These are phyloP conservation scores for Ivindomyrus marchei DNA, from an alignment of 2,113 vertebrate species.

Conservation along the genomic window DNA sequence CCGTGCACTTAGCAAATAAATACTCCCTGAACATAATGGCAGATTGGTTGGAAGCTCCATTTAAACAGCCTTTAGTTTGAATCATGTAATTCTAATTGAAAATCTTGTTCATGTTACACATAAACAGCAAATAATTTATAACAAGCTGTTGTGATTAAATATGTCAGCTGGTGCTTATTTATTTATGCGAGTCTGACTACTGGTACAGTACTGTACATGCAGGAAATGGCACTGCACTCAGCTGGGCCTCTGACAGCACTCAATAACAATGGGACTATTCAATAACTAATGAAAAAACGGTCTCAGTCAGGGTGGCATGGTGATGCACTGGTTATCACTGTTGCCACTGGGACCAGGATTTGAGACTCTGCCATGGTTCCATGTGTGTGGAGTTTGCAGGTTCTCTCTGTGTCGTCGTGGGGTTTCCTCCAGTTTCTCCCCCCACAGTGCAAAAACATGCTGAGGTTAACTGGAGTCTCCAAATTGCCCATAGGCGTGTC, in stretches of 20 bases:
- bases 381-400: too few species aligned
- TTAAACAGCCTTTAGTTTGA: slow-evolving; percentile 13
- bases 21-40: not conserved
- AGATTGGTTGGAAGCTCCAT: not conserved
- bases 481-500: too few species aligned
- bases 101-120: not conserved
- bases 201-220: not conserved
- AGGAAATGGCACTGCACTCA: not conserved
- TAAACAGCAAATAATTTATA: slow-evolving; percentile 9
- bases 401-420: too few species aligned
- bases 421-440: too few species aligned
- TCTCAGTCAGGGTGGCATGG: not conserved
- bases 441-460: too few species aligned
- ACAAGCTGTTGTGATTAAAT: not conserved
- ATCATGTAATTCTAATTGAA: not conserved
- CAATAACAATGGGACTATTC: not conserved
- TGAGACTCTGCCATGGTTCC: too few species aligned
- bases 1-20: not conserved
- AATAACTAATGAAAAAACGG: not conserved
- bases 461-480: too few species aligned
- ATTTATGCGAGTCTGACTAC: not conserved
- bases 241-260: not conserved
- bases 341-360: too few species aligned
- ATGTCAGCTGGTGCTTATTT: not conserved
- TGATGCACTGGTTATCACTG: too few species aligned